phyloP scores from a whole-genome alignment of 2,113 vertebrate species.

The Crotalus helleri region DNA sequence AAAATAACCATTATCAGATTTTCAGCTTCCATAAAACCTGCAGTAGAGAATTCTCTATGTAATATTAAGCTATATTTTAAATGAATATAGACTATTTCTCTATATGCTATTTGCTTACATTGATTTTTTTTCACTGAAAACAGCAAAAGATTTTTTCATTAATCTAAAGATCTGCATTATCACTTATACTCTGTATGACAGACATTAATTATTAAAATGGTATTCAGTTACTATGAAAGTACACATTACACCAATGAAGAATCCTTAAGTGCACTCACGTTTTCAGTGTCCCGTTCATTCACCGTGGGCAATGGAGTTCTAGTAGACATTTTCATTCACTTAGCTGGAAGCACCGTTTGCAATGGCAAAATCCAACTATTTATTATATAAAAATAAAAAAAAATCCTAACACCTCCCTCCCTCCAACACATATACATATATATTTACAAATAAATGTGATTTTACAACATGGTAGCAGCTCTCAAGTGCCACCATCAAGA shows the following conservation, averaged over 20 bases:
- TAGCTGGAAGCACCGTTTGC: constrained; percentile 40
- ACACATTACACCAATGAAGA: neutral
- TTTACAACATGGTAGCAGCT: constrained; percentile 51
- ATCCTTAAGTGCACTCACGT: constrained; percentile 77
- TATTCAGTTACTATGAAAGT: neutral
- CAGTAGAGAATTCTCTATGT: neutral
- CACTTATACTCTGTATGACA: neutral
- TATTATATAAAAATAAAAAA: constrained; percentile 5
- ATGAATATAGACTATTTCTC: neutral
- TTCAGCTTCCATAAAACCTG: neutral
- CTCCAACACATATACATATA: constrained; percentile 17
- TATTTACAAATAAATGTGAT: constrained; percentile 21
- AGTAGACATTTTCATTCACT: constrained; percentile 84
- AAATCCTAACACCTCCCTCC: constrained; percentile 28
- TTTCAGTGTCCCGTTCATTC: constrained; percentile 91
- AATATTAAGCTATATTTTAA: neutral
- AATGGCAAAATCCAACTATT: constrained; percentile 37
- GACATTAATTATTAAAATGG: neutral
- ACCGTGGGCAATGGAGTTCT: constrained; percentile 91
- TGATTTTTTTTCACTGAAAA: neutral
- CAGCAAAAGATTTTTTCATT: neutral
- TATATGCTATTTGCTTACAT: neutral
- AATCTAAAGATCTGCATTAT: neutral
- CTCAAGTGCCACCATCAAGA: constrained; percentile 60
- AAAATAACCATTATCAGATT: constrained; percentile 3